Percentiles rank a stretch among this genome's conserved stretches.
These are phyloP conservation scores for Rhorus exstirpatorius DNA, from an alignment of 2,888 invertebrate genomes.

Conservation along the genomic window DNA sequence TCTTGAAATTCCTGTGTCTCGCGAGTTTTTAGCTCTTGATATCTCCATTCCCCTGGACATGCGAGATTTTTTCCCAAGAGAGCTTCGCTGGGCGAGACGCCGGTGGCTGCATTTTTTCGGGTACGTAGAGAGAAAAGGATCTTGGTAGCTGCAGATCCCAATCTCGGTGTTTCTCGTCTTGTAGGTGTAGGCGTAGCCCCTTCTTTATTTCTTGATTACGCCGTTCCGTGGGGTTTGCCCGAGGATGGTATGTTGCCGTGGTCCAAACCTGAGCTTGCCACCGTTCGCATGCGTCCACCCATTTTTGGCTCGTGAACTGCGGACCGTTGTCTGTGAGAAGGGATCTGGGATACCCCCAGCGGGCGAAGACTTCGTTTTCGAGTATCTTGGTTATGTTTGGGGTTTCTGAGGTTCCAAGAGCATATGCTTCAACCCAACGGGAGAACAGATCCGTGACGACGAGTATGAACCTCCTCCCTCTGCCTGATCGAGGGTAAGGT, in stretches of 20 bases:
- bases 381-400: background rate
- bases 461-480: background rate
- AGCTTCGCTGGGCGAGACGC: constrained; percentile 32
- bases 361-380: background rate
- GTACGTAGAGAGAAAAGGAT: constrained; percentile 40
- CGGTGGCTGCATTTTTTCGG: constrained; percentile 42
- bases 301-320: constrained; percentile 6
- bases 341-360: background rate
- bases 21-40: background rate
- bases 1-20: background rate
- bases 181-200: constrained; percentile 66
- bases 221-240: background rate
- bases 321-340: background rate
- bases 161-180: background rate
- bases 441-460: background rate
- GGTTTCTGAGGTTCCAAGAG: background rate
- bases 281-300: background rate
- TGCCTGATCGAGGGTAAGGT: background rate
- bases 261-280: constrained; percentile 10
- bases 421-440: background rate
- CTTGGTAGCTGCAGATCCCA: constrained; percentile 45
- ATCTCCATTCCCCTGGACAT: constrained; percentile 42
- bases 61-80: constrained; percentile 12
- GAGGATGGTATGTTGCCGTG: background rate
- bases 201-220: constrained; percentile 48